phyloP scores from a whole-genome alignment of 2,888 invertebrate genomes.

The Drosophila borealis region DNA sequence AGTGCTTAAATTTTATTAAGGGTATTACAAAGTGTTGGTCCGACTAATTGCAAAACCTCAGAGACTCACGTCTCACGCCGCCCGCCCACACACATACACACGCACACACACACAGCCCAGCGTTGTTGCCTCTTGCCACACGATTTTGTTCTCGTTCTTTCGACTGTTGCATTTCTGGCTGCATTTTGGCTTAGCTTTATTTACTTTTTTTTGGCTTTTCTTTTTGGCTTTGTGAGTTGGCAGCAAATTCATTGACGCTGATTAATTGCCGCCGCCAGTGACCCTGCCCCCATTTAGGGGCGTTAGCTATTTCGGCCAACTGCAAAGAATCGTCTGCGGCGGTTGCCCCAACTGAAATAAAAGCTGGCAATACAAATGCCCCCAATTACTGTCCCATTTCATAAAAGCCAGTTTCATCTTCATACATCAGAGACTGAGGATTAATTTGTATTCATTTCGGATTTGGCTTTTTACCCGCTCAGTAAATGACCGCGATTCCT shows the following conservation, averaged over 20 bases:
- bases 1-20: neutral
- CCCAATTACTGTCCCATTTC: constrained; percentile 10
- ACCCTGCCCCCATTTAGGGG: constrained; percentile 58
- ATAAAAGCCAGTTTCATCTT: neutral
- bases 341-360: neutral
- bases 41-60: constrained; percentile 6
- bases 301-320: constrained; percentile 9
- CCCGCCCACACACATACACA: neutral
- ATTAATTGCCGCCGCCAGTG: constrained; percentile 60
- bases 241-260: constrained; percentile 59
- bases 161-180: constrained; percentile 34
- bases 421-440: constrained; percentile 5
- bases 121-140: neutral
- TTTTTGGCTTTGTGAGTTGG: constrained; percentile 46
- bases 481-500: neutral
- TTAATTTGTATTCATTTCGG: neutral
- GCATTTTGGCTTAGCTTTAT: constrained; percentile 26
- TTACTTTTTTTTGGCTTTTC: constrained; percentile 10
- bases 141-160: constrained; percentile 5
- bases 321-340: constrained; percentile 1
- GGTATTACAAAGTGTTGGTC: neutral
- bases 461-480: neutral
- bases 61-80: neutral
- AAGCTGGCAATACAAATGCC: constrained; percentile 1
- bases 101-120: neutral